Conservation (phyloP, 2,113 vertebrate species). For the Oenanthe melanoleuca region DNA sequence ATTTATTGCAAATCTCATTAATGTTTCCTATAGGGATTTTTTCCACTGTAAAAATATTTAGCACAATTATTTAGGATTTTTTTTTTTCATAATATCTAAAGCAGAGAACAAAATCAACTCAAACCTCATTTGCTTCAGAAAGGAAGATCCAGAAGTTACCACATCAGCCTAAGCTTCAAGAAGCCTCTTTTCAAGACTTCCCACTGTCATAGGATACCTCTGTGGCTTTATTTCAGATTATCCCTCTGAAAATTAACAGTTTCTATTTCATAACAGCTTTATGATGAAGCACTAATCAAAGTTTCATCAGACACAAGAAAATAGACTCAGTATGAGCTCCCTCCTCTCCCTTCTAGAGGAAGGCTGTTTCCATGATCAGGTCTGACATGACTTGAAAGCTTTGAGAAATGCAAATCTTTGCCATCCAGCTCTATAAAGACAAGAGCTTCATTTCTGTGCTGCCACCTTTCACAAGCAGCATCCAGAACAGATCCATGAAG, state of each 20-base stretch:
- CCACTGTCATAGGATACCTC: not conserved
- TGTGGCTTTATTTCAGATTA: not conserved
- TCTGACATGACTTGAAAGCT: not conserved
- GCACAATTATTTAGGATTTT: not conserved
- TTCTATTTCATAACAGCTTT: conserved; percentile 18
- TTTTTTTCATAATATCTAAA: not conserved
- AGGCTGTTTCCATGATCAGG: not conserved
- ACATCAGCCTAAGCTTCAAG: not conserved
- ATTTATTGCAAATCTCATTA: conserved; percentile 10
- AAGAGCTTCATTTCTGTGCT: not conserved
- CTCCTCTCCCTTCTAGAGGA: not conserved
- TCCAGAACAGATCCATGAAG: not conserved
- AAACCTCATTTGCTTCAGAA: not conserved
- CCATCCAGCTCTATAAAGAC: not conserved
- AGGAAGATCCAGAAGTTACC: not conserved
- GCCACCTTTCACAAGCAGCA: not conserved
- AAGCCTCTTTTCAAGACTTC: not conserved
- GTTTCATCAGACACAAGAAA: not conserved
- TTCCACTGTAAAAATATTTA: not conserved
- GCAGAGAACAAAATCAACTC: not conserved
- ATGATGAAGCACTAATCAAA: conserved; percentile 4
- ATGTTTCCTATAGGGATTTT: not conserved
- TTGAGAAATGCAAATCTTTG: not conserved
- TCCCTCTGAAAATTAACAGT: not conserved
- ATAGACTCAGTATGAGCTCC: not conserved